Percentiles rank a stretch among this genome's conserved stretches.
phyloP scores from a whole-genome alignment of 37 sponge, comb jelly and placozoan genomes.

The Theonella swinhoei region DNA sequence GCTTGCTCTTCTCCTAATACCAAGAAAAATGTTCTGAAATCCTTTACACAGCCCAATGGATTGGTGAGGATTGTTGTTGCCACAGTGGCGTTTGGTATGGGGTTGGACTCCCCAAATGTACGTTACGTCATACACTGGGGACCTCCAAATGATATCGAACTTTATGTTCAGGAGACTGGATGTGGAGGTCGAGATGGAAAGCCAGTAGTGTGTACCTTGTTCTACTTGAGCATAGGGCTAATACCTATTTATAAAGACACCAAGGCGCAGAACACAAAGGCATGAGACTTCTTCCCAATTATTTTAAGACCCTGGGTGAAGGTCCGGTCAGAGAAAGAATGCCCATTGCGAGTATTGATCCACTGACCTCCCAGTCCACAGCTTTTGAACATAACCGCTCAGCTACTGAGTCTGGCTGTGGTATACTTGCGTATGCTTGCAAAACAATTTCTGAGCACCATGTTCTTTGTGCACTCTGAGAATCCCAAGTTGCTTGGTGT shows the following conservation, averaged over 20 bases:
- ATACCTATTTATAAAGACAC: too few relatives aligned
- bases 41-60: slow-evolving; percentile 30
- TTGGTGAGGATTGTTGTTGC: slow-evolving; percentile 33
- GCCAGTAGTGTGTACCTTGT: too few relatives aligned
- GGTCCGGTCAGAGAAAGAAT: too few relatives aligned
- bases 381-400: too few relatives aligned
- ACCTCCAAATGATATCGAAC: slow-evolving; percentile 38
- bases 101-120: slow-evolving; percentile 49
- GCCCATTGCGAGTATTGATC: too few relatives aligned
- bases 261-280: too few relatives aligned
- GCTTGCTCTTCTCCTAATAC: slow-evolving; percentile 17
- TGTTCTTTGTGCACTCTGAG: not conserved
- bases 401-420: not conserved
- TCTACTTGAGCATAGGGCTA: too few relatives aligned
- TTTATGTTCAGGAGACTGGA: slow-evolving; percentile 65
- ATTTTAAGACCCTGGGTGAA: too few relatives aligned
- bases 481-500: not conserved
- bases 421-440: not conserved
- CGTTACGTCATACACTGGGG: slow-evolving; percentile 54
- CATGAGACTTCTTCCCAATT: too few relatives aligned
- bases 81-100: slow-evolving; percentile 69
- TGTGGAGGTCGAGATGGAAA: slow-evolving; percentile 50
- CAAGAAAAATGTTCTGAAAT: slow-evolving; percentile 24
- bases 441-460: too few relatives aligned
- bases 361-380: too few relatives aligned